Base-by-base conservation (phyloP, 1,140 invertebrate species). In the Piezodorus guildinii region DNA sequence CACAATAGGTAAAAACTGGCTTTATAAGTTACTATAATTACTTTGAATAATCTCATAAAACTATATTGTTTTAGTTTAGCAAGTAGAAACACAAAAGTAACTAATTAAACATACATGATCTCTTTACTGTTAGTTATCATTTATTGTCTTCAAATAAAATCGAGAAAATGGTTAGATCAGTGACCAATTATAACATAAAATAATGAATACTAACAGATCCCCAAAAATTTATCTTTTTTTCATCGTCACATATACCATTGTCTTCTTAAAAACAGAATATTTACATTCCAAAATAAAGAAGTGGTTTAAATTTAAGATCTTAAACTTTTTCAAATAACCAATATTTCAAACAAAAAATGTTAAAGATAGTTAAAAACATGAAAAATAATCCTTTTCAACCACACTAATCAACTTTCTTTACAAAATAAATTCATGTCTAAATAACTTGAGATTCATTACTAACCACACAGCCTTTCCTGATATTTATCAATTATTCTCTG, bases 401-500 rank as follows among this genome's bases (percentile, higher is more conserved):
- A 19, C 5, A 52, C 46, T 49, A 8, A 52, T 52, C 8, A 12
- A 9, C 6, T 12, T 30, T 30, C 34, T 10, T 1, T 5, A 10
- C 34, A 10, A 12, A n/a, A n/a, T n/a, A n/a, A n/a, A n/a, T n/a
- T n/a, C 12, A 39, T 12, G 1, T 39, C 12, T 52, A 52, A 52
- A 15, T 52, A 9, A 52, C 49, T 2, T 25, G n/a, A 52, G 14
- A 12, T 1, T 21, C n/a, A 8, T 64, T 52, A 76, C 77, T 79
- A 77, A 83, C 91, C 85, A 77, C 90, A 94, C 56, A 97, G 73
- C 71, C 90, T 80, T 73, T 98, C 93, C 76, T 97, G 93, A 75
- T 97, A 98, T 74, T 86, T 85, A 74, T 97, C 93, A 68, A 98
- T 88, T 56, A 95, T 83, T 74, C 88, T 82, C 74, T 96, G 85